These are phyloP conservation scores for Aspiorhynchus laticeps DNA, from an alignment of 2,113 vertebrate species.

Conservation along the genomic window DNA sequence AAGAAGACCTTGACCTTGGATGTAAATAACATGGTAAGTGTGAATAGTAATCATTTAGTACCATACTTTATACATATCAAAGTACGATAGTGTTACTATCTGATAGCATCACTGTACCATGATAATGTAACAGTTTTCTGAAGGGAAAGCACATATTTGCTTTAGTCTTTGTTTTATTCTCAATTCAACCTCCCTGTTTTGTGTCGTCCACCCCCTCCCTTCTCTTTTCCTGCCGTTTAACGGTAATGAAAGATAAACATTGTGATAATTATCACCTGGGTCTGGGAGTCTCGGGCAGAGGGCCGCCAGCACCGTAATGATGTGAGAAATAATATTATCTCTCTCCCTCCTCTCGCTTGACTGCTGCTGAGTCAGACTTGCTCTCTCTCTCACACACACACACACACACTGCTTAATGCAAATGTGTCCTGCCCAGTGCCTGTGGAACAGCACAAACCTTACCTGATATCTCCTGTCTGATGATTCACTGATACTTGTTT, in stretches of 20 bases:
- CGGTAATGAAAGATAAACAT: slow-evolving; percentile 79
- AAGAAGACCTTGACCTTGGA: not conserved
- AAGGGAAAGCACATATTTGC: not conserved
- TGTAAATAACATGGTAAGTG: not conserved
- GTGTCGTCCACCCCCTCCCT: not conserved
- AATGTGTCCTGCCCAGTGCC: slow-evolving; percentile 15
- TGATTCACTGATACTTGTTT: slow-evolving; percentile 11
- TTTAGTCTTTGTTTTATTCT: slow-evolving; percentile 41
- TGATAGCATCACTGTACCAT: not conserved
- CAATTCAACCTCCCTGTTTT: slow-evolving; percentile 5
- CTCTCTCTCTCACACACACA: slow-evolving; percentile 20
- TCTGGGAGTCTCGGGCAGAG: slow-evolving; percentile 64
- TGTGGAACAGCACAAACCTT: not conserved
- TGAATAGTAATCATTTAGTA: not conserved
- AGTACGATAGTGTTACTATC: not conserved
- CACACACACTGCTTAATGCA: slow-evolving; percentile 7
- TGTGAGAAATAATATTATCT: slow-evolving; percentile 81
- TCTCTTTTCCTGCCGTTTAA: slow-evolving; percentile 62
- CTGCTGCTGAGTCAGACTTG: slow-evolving; percentile 73
- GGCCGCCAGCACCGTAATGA: slow-evolving; percentile 64
- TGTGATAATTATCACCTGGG: slow-evolving; percentile 70
- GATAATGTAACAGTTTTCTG: not conserved
- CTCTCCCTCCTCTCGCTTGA: slow-evolving; percentile 63
- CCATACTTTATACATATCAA: not conserved
- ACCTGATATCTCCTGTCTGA: not conserved